A percentile compares a stretch with the other conserved stretches of the same genome.
These are phyloP conservation scores for Drosophila yakuba DNA, from an alignment of 1,140 invertebrate genomes.

Conservation along the genomic window DNA sequence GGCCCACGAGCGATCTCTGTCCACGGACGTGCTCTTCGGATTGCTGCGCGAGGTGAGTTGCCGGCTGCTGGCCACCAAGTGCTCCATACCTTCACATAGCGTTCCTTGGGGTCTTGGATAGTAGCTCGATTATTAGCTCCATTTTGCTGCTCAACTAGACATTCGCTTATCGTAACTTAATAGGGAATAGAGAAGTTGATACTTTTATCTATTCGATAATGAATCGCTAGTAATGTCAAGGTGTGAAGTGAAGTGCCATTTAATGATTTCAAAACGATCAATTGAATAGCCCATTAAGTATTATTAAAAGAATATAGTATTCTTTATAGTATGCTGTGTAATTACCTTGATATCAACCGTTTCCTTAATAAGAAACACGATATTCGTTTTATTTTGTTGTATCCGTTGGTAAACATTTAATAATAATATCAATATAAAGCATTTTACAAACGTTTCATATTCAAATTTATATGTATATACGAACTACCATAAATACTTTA, in stretches of 20 bases:
- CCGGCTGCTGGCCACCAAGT: neutral
- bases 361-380: neutral
- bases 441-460: constrained; percentile 73
- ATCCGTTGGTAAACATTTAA: constrained; percentile 74
- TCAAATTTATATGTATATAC: constrained; percentile 66
- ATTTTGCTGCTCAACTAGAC: neutral
- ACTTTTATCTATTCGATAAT: constrained; percentile 11
- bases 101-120: too few species aligned
- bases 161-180: neutral
- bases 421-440: constrained; percentile 77
- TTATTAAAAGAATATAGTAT: neutral
- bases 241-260: neutral
- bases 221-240: neutral
- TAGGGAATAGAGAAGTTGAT: neutral
- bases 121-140: neutral
- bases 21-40: constrained; percentile 99
- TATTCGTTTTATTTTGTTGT: neutral
- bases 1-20: constrained; percentile 98
- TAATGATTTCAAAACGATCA: neutral
- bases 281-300: neutral
- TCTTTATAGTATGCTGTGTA: neutral
- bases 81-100: neutral
- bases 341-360: neutral
- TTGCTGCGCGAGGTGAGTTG: constrained; percentile 94
- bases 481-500: constrained; percentile 62